Evolutionary conservation across 2,888 invertebrate species (phyloP).

Genomic region (Mantis religiosa): DNA sequence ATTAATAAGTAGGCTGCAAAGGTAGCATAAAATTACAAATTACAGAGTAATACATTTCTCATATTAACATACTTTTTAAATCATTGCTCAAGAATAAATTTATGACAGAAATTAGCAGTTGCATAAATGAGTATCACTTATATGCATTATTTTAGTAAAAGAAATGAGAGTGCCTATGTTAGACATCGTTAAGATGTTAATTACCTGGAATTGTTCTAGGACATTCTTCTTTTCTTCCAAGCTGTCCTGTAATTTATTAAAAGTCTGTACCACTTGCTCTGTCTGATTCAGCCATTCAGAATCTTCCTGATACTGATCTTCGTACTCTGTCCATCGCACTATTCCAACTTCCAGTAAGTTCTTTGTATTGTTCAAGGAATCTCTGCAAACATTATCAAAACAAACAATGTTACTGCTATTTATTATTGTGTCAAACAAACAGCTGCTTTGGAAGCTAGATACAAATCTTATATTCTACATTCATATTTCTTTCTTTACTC

Average conservation of each 20-base stretch:
- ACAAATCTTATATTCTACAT: neutral
- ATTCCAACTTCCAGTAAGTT: constrained; percentile 79
- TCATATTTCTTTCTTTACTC: too few species aligned
- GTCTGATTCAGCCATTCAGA: constrained; percentile 85
- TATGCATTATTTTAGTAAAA: neutral
- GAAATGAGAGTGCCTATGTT: neutral
- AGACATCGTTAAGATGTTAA: too few species aligned
- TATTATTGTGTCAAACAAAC: neutral
- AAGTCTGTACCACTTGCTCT: constrained; percentile 82
- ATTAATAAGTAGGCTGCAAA: too few species aligned
- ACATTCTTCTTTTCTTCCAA: constrained; percentile 86
- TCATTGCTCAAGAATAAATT: too few species aligned
- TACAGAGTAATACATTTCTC: too few species aligned
- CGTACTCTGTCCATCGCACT: constrained; percentile 91
- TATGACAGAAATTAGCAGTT: too few species aligned
- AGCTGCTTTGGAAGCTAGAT: neutral
- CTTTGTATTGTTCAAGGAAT: constrained; percentile 75
- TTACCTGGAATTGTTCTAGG: constrained; percentile 80
- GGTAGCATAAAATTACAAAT: too few species aligned
- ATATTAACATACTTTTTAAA: too few species aligned
- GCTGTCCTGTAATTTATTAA: constrained; percentile 84
- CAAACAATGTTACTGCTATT: constrained; percentile 17
- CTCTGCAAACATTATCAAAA: constrained; percentile 48
- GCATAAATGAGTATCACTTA: too few species aligned
- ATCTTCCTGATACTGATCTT: constrained; percentile 86